A percentile compares a stretch with the other conserved stretches of the same genome.
Conservation (phyloP, 2,888 invertebrate species). For the Andrena bicolor region DNA sequence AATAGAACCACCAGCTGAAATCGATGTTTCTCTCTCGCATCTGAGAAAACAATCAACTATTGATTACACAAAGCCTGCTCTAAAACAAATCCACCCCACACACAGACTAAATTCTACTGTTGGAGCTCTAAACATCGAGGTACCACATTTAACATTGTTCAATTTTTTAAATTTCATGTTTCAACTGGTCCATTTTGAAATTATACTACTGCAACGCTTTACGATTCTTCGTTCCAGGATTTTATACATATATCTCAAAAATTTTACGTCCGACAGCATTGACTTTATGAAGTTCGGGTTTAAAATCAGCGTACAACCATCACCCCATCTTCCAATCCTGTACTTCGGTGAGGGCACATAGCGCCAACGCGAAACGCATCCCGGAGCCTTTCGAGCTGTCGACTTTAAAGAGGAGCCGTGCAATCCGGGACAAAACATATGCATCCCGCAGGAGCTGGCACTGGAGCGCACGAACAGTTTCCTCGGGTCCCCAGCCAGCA, state of each 20-base stretch:
- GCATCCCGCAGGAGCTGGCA: slow-evolving; percentile 53
- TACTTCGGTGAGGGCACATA: neutral
- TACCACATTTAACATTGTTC: slow-evolving; percentile 12
- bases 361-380: neutral
- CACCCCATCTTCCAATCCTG: too few relatives aligned
- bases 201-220: neutral
- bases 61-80: neutral
- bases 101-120: neutral
- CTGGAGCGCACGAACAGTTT: slow-evolving; percentile 66
- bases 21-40: neutral
- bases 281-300: too few relatives aligned
- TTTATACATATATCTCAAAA: too few relatives aligned
- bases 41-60: neutral
- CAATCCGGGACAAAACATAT: slow-evolving; percentile 67
- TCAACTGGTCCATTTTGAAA: neutral
- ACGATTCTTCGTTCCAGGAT: neutral
- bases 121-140: neutral
- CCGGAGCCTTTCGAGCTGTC: slow-evolving; percentile 11
- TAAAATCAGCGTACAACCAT: too few relatives aligned
- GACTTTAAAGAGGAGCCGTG: slow-evolving; percentile 47
- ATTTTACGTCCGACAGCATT: too few relatives aligned
- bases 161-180: neutral
- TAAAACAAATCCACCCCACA: neutral
- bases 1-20: neutral
- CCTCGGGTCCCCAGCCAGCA: slow-evolving; percentile 81